Base-by-base conservation (phyloP, 2,888 invertebrate genomes). In the Trimorus sp. region DNA sequence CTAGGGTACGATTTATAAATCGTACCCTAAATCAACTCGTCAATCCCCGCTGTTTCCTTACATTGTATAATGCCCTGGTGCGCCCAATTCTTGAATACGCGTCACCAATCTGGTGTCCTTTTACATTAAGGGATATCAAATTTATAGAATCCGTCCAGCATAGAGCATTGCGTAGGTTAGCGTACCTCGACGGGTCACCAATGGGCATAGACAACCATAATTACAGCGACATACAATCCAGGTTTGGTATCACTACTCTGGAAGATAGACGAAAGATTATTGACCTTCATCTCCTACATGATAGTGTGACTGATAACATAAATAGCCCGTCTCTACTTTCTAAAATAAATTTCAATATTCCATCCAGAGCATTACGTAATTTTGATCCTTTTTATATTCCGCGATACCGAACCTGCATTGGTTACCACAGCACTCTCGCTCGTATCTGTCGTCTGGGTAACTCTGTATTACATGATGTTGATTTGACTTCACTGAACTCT, bases 61-160 rank as follows among this genome's bases (percentile, higher is more conserved):
- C 14, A n/a, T 14, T 58, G 14, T 58, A 58, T 8, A 37, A 36
- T n/a, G 8, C 58, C 7, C n/a, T 58, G 38, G 58, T 58, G 4
- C 58, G 38, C n/a, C 58, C 36, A 58, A 58, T 37, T n/a, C 14
- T 58, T 11, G 58, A 58, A 58, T 58, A 58, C n/a, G 37, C 58
- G n/a, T 36, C 58, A n/a, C 36, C 38, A 9, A n/a, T 58, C n/a
- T 58, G 58, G 58, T 58, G n/a, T 38, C 37, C 58, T 12, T 26
- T 26, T 26, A 26, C 26, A 8, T 11, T 40, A 9, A 40, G 11
- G 9, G 11, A 8, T 7, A 11, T 40, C 48, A 48, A 48, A 48
- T 37, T 38, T 37, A 48, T 68, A 7, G 68, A 68, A 68, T 68
- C 56, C 9, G 56, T 68, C 14, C 68, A 68, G 45, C 68, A 53